A percentile compares a stretch with the other conserved stretches of the same genome.
These are phyloP conservation scores for Poecilobothrus nobilitatus DNA, from an alignment of 2,888 invertebrate genomes.

Conservation along the genomic window DNA sequence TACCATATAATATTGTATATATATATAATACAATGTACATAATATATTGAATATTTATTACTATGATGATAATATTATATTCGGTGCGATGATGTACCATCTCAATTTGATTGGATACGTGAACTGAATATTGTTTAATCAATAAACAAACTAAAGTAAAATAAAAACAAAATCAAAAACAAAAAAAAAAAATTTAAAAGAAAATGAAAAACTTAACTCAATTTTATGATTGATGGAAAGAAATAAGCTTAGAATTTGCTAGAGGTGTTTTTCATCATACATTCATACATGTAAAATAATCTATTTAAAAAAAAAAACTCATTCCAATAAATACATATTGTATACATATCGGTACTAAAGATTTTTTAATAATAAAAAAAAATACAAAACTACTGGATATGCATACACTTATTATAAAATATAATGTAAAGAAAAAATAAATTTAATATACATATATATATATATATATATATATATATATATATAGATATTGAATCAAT, in stretches of 20 bases:
- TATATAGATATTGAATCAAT: no score
- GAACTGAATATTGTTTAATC: constrained; percentile 9
- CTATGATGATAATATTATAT: background rate
- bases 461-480: no score
- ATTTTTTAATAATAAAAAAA: no score
- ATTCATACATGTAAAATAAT: no score
- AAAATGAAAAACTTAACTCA: background rate
- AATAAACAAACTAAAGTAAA: background rate
- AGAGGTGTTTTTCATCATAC: background rate
- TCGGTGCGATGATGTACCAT: background rate
- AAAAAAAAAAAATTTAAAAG: no score
- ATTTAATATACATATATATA: no score
- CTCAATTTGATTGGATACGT: constrained; percentile 11
- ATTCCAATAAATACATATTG: no score
- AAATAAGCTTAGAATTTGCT: background rate
- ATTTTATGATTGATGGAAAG: constrained; percentile 1
- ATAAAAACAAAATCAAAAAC: background rate
- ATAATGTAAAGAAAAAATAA: no score
- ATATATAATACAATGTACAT: background rate
- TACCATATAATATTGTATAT: background rate
- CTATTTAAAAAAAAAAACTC: no score
- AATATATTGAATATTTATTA: background rate
- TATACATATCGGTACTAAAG: no score
- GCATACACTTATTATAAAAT: no score
- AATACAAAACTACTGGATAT: no score